A percentile compares a stretch with the other conserved stretches of the same genome.
These are phyloP conservation scores for Gymnarchus niloticus DNA, from an alignment of 2,113 vertebrate species.

Conservation along the genomic window DNA sequence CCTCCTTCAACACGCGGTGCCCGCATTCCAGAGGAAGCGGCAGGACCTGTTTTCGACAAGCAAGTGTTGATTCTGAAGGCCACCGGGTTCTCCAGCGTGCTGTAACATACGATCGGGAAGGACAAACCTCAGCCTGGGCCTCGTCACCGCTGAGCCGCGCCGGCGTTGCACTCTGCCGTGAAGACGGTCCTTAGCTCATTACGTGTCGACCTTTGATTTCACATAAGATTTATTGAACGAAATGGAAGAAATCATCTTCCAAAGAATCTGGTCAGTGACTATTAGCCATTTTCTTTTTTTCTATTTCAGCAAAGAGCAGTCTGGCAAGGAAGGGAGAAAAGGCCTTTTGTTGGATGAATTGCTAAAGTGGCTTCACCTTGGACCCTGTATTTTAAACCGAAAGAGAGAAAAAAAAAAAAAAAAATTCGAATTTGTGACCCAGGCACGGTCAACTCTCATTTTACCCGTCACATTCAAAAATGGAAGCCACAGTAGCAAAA, in stretches of 20 bases:
- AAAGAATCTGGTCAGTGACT: neutral
- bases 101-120: neutral
- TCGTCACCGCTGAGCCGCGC: neutral
- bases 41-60: neutral
- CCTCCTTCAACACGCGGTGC: constrained; percentile 26
- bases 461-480: neutral
- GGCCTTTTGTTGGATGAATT: neutral
- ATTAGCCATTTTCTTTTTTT: neutral
- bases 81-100: neutral
- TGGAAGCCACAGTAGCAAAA: neutral
- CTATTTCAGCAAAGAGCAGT: neutral
- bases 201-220: neutral
- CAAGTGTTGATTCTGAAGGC: neutral
- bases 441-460: neutral
- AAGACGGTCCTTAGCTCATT: neutral
- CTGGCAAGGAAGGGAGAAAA: neutral
- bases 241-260: neutral
- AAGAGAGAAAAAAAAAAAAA: too few species aligned
- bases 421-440: neutral
- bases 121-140: neutral
- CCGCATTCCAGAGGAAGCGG: neutral
- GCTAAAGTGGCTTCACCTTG: neutral
- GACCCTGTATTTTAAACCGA: too few species aligned
- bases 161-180: neutral
- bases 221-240: neutral